Base-by-base conservation (phyloP, 2,113 vertebrate genomes). In the Sinocyclocheilus grahami region DNA sequence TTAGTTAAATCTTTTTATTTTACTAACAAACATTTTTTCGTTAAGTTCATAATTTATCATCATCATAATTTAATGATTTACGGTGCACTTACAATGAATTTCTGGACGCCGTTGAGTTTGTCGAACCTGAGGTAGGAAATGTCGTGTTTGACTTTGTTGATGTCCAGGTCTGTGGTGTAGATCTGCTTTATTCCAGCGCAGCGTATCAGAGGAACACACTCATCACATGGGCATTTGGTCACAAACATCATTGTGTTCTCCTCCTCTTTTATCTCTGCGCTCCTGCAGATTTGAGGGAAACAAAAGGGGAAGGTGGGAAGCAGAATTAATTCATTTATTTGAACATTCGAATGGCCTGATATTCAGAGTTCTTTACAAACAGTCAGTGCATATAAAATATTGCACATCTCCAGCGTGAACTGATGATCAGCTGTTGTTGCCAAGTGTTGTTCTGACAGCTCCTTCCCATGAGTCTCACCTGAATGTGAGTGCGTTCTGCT, bases 401-500 rank as follows among this genome's bases (percentile, higher is more conserved):
- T 8, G 30, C 16, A 20, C 24, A 48, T 24, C 62, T 69, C 7
- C 16, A 71, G 9, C 11, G 9, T 46, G 30, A 39, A 27, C 22
- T 5, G 27, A 30, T 27, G 18, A 53, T n/a, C 53, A 80, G 13
- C 5, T 30, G 13, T 14, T 30, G 63, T 27, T 14, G n/a, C 12
- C 63, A 27, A 14, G 11, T 27, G 24, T 67, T 30, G 3, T 81
- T 27, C 18, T 42, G 8, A 42, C 12, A 42, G 46, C 5, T 84
- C 24, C 55, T 33, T 58, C 48, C 8, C 27, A 30, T 13, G 7
- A 18, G 10, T 4, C 93, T 65, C 94, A 99, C 98, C 97, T 97
- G 95, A 98, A 99, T 0, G 96, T 98, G 91, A 99, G 93, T 39
- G 98, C 98, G 2, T 98, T 99, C 94, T 99, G 98, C 90, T 99